Percentiles rank a stretch among this genome's conserved stretches.
Evolutionary conservation across 2,888 invertebrate species (phyloP).

Genomic region (Cheilosia vernalis): DNA sequence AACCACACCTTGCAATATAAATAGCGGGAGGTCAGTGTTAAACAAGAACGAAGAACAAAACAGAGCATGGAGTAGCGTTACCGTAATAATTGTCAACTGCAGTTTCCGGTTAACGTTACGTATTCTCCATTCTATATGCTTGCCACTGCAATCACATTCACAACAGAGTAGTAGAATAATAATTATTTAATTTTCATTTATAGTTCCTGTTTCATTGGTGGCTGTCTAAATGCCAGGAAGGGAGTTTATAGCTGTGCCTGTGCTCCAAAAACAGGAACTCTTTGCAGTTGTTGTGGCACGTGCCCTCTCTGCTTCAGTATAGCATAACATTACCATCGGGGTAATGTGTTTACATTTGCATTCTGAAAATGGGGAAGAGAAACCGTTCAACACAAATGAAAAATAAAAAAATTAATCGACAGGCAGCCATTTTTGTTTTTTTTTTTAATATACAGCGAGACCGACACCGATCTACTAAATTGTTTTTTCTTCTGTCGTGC

Average conservation of each 20-base stretch:
- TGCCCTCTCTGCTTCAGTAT: constrained; percentile 35
- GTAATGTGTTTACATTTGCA: constrained; percentile 69
- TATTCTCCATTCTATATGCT: constrained; percentile 54
- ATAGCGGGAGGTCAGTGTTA: constrained; percentile 55
- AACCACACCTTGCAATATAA: constrained; percentile 10
- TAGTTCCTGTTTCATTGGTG: constrained; percentile 58
- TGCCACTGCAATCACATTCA: constrained; percentile 26
- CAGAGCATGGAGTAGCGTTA: constrained; percentile 32
- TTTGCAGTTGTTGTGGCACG: constrained; percentile 64
- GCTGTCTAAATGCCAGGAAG: constrained; percentile 39
- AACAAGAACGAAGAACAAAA: constrained; percentile 20
- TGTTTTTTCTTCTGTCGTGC: constrained; percentile 30
- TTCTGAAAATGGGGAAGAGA: constrained; percentile 67
- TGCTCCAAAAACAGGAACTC: constrained; percentile 71
- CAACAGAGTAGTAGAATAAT: constrained; percentile 59
- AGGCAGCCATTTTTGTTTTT: constrained; percentile 32
- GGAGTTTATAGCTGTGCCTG: constrained; percentile 67
- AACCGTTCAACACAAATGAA: constrained; percentile 47
- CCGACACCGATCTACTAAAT: constrained; percentile 22
- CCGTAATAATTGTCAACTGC: constrained; percentile 70
- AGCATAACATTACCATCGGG: constrained; percentile 27
- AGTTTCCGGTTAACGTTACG: constrained; percentile 69
- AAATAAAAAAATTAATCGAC: constrained; percentile 24
- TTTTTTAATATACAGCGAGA: neutral
- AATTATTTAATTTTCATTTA: constrained; percentile 65